Evolutionary conservation across 2,113 vertebrate genomes (phyloP).

Genomic region (Oxygymnocypris stewartii): DNA sequence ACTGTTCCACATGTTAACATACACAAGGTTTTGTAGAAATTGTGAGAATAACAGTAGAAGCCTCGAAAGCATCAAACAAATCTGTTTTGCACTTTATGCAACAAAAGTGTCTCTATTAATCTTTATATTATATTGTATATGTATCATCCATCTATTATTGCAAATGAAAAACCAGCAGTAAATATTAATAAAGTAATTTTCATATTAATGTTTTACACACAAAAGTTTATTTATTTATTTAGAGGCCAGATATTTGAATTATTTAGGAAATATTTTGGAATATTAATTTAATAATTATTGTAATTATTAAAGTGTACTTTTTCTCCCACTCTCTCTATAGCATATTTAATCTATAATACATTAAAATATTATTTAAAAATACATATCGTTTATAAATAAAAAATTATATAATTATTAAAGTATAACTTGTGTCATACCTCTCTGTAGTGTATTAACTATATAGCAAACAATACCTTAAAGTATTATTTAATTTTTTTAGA

Average conservation of each 20-base stretch:
- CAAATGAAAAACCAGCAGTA: background rate
- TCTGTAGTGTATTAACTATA: background rate
- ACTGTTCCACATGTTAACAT: background rate
- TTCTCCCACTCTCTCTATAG: background rate
- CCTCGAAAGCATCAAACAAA: background rate
- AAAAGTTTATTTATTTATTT: too few relatives aligned
- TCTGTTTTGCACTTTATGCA: background rate
- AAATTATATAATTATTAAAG: background rate
- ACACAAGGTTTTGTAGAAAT: background rate
- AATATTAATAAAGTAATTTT: too few relatives aligned
- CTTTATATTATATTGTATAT: too few relatives aligned
- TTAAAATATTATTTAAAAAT: background rate
- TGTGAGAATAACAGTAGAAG: background rate
- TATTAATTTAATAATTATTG: too few relatives aligned
- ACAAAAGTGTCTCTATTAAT: background rate
- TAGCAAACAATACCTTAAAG: background rate
- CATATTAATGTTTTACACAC: too few relatives aligned
- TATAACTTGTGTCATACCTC: too few relatives aligned
- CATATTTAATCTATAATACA: background rate
- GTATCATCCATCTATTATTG: background rate
- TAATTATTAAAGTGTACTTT: background rate
- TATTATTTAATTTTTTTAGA: background rate
- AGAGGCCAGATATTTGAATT: too few relatives aligned
- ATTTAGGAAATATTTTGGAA: too few relatives aligned
- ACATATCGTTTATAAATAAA: too few relatives aligned